Evolutionary conservation across 2,888 invertebrate species (phyloP).

Genomic region (Ormyrus labotus): DNA sequence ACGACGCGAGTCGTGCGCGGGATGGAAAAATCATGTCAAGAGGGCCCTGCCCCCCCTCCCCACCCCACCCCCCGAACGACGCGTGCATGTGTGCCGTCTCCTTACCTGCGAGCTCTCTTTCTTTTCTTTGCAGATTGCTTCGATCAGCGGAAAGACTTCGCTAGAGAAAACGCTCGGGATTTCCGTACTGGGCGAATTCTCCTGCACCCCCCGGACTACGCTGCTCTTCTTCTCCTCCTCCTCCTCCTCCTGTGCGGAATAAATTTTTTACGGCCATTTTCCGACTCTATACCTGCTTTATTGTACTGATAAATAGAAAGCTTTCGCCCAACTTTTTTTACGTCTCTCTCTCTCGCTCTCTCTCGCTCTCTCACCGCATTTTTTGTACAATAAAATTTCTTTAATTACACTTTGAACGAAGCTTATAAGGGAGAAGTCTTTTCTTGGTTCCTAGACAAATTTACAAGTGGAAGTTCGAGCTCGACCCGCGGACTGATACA

Average conservation of each 20-base stretch:
- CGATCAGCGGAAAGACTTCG: conserved; percentile 22
- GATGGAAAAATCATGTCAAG: conserved; percentile 47
- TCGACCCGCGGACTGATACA: not conserved
- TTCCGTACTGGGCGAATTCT: too few relatives aligned
- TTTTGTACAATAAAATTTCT: too few relatives aligned
- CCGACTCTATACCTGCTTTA: too few relatives aligned
- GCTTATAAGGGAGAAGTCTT: too few relatives aligned
- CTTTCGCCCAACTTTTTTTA: not conserved
- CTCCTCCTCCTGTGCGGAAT: not conserved
- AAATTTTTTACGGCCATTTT: not conserved
- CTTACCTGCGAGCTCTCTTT: conserved; percentile 10
- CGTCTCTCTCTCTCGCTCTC: too few relatives aligned
- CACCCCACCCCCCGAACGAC: not conserved
- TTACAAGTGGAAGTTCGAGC: too few relatives aligned
- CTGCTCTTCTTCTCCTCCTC: not conserved
- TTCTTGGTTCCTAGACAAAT: too few relatives aligned
- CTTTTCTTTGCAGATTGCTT: conserved; percentile 32
- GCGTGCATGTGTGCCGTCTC: not conserved
- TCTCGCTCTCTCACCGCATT: too few relatives aligned
- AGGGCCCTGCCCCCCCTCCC: conserved; percentile 2
- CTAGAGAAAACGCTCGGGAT: not conserved
- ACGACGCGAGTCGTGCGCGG: not conserved
- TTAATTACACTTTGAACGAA: too few relatives aligned
- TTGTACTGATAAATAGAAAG: not conserved
- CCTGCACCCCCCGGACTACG: too few relatives aligned